These are phyloP conservation scores for Cybosia mesomella DNA, from an alignment of 2,888 invertebrate genomes.

Conservation along the genomic window DNA sequence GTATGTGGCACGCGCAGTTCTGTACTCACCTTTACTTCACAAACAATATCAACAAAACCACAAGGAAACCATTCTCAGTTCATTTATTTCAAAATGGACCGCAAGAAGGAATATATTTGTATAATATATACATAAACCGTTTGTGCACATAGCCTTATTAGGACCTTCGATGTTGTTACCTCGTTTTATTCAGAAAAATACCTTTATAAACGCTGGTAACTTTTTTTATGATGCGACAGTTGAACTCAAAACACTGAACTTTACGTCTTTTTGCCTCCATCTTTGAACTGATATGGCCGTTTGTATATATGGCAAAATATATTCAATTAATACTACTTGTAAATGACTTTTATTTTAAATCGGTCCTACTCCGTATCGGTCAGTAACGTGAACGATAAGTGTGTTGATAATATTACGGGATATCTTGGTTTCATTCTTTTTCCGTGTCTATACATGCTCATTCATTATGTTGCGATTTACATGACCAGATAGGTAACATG, in stretches of 20 bases:
- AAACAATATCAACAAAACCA: constrained; percentile 10
- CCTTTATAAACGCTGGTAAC: not conserved
- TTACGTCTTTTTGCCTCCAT: not conserved
- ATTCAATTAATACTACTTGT: not conserved
- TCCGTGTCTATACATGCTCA: not conserved
- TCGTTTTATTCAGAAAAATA: constrained; percentile 22
- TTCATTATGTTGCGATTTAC: not conserved
- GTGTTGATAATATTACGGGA: not conserved
- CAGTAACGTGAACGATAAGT: not conserved
- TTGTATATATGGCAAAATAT: not conserved
- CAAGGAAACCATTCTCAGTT: constrained; percentile 19
- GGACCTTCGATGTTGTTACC: constrained; percentile 11
- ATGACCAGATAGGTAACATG: not conserved
- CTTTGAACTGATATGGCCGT: not conserved
- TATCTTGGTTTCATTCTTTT: not conserved
- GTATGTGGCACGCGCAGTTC: not conserved
- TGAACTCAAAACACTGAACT: constrained; percentile 3
- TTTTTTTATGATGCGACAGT: constrained; percentile 7
- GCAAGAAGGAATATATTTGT: constrained; percentile 18
- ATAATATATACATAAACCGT: constrained; percentile 24
- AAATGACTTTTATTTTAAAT: not conserved
- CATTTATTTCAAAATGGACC: constrained; percentile 15
- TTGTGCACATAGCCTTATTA: constrained; percentile 19
- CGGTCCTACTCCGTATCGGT: not conserved
- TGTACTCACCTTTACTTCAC: not conserved